These are phyloP conservation scores for Clamator glandarius DNA, from an alignment of 2,797 vertebrate species.

Conservation along the genomic window DNA sequence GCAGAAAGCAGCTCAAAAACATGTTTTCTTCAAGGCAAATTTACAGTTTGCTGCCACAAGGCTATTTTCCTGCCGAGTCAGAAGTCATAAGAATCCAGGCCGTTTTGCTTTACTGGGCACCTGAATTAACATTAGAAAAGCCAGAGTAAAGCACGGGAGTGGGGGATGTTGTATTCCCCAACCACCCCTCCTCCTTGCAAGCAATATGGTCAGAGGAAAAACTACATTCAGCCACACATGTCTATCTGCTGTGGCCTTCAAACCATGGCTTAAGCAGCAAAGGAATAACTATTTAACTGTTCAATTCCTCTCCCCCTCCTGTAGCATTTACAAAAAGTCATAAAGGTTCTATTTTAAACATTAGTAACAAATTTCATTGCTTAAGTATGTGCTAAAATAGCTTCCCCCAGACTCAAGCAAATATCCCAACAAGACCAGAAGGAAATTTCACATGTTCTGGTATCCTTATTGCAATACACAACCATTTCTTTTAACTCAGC, in stretches of 20 bases:
- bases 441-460: slow-evolving; percentile 27
- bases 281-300: neutral
- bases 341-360: neutral
- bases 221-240: neutral
- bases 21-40: neutral
- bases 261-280: neutral
- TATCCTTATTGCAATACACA: slow-evolving; percentile 28
- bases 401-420: neutral
- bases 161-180: too few species aligned
- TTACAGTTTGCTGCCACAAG: neutral
- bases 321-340: neutral
- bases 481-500: slow-evolving; percentile 49
- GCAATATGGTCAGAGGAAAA: neutral
- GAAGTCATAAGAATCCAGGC: neutral
- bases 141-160: neutral
- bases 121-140: neutral
- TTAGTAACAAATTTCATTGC: neutral
- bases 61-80: neutral
- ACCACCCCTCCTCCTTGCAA: neutral
- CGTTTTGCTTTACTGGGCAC: neutral
- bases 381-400: slow-evolving; percentile 3
- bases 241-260: neutral
- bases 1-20: neutral
- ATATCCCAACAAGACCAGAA: neutral
- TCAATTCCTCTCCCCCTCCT: neutral